Evolutionary conservation across 2,888 invertebrate species (phyloP), one percentile per base, ranked within the genome.

Genomic region (Callimorpha dominula): DNA sequence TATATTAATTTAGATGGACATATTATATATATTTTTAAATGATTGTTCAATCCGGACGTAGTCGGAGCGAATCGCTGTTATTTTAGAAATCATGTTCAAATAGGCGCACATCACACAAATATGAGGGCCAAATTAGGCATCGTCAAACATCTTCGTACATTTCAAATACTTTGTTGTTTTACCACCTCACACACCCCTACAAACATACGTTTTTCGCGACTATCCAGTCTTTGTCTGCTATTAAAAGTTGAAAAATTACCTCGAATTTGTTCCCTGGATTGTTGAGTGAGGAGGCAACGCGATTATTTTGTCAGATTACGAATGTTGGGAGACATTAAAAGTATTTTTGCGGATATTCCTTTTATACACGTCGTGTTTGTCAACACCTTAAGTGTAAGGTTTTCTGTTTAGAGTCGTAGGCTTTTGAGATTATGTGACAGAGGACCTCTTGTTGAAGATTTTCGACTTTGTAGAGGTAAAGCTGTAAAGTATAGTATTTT

Each of bases 241-340:
- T 78, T 76, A 72, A 70, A 70, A 76, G 79, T 78, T 86, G 88
- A 89, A 87, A 88, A 87, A 88, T 87, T 80, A 82, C 81, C 73
- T 14, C 52, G 70, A 80, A 83, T 87, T 86, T 81, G 63, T 74
- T 77, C 71, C 54, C 72, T 76, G 75, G 72, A 79, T 70, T 20
- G 42, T 46, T 20, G 15, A 62, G 9, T 31, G 46, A 14, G 14
- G 6, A 40, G 42, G 17, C 52, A 63, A 43, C 20, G 49, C 68
- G 64, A 72, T 68, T 72, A 64, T 72, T 70, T 76, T 70, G 17
- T 67, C 54, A 60, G 67, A 63, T 46, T 64, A 63, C 70, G 40
- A 68, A 64, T 57, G 72, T 65, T 72, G 57, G n/a, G 8, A 64
- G 20, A 57, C 65, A 52, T 71, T 67, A 50, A 65, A 31, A 31